Base-by-base conservation (phyloP, 2,113 vertebrate species). In the Grammomys surdaster region DNA sequence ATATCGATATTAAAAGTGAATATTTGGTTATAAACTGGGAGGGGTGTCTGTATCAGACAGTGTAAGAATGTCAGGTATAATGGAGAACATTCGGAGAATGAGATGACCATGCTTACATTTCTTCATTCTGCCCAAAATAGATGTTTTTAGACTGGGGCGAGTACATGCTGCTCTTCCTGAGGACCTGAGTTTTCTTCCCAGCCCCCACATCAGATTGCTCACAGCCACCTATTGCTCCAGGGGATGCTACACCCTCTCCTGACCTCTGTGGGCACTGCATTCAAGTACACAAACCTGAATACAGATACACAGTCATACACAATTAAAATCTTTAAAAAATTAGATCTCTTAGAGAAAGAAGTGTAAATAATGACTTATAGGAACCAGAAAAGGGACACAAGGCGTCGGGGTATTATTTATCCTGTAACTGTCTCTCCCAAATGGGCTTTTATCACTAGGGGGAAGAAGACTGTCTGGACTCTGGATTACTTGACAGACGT, bases 301-400 rank as follows among this genome's bases (percentile, higher is more conserved):
- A 46, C 43, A 86, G 26, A 67, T 28, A 54, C 17, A 20, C 43
- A 69, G 28, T 63, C 81, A 63, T 43, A 84, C 26, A 19, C 5
- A 85, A 46, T 43, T 31, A 46, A 65, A 43, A 19, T 43, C 26
- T 85, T 24, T 65, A 31, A 70, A 60, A 87, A 24, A 70, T 14
- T 48, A 87, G 43, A 70, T 87, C 43, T 54, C n/a, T 24, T n/a
- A 54, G 13, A 70, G 19, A 26, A 63, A 43, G n/a, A 93, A 56
- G 51, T 54, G 6, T 82, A n/a, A 94, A 73, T 76, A 67, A 93
- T 93, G 88, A 91, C 76, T 95, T 95, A 43, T 36, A 95, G 92
- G 58, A 58, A 36, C 26, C 67, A 46, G 46, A 46, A 46, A 46
- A 93, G 91, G 51, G 58, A 75, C 48, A 46, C 81, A 51, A 89